Percentiles rank a stretch among this genome's conserved stretches.
Evolutionary conservation across 2,888 invertebrate species (phyloP).

Genomic region (Lycaena phlaeas): DNA sequence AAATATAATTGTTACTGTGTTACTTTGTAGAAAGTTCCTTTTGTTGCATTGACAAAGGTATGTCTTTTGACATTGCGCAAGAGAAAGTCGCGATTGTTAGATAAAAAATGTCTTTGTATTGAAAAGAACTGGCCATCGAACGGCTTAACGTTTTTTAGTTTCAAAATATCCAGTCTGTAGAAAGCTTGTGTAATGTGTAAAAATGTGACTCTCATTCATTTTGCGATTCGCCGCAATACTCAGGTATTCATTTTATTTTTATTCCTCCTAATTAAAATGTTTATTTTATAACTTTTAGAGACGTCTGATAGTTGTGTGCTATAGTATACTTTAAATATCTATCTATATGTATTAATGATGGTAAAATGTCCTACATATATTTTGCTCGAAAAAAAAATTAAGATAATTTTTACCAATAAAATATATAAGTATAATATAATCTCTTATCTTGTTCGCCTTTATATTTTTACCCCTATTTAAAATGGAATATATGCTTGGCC

Average conservation of each 20-base stretch:
- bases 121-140: constrained; percentile 40
- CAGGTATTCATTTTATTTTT: constrained; percentile 5
- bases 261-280: neutral
- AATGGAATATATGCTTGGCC: too few relatives aligned
- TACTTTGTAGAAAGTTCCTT: constrained; percentile 53
- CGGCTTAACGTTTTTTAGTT: constrained; percentile 56
- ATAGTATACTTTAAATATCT: too few relatives aligned
- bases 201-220: neutral
- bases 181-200: constrained; percentile 42
- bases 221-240: neutral
- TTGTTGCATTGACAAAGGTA: constrained; percentile 40
- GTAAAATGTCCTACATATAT: too few relatives aligned
- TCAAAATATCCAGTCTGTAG: constrained; percentile 41
- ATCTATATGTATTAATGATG: too few relatives aligned
- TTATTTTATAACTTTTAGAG: neutral
- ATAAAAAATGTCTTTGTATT: constrained; percentile 49
- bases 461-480: too few relatives aligned
- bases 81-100: constrained; percentile 58
- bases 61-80: constrained; percentile 47
- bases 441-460: neutral
- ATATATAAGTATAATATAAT: too few relatives aligned
- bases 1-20: constrained; percentile 22
- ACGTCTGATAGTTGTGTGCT: too few relatives aligned
- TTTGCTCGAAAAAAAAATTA: constrained; percentile 4
- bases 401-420: constrained; percentile 5